These are phyloP conservation scores for Pithys albifrons DNA, from an alignment of 2,113 vertebrate genomes.

Conservation along the genomic window DNA sequence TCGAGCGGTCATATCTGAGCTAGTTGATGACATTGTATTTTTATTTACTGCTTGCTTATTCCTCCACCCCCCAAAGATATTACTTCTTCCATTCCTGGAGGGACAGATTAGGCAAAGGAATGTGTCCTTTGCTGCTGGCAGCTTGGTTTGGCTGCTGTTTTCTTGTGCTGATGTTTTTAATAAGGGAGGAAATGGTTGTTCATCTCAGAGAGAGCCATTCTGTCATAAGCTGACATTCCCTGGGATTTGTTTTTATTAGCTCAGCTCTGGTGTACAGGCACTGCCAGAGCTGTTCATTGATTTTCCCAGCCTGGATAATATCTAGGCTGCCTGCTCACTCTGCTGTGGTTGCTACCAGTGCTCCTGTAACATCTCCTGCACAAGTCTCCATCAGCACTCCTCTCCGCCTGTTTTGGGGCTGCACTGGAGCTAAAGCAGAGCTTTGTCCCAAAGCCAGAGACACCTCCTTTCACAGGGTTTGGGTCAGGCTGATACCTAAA, in stretches of 20 bases:
- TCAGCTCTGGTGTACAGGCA: neutral
- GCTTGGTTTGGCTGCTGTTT: conserved; percentile 31
- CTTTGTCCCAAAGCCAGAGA: neutral
- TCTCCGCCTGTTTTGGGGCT: neutral
- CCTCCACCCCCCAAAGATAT: neutral
- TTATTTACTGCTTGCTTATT: conserved; percentile 52
- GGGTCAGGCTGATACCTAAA: neutral
- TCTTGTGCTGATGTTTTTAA: conserved; percentile 60
- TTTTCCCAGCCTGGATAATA: conserved; percentile 30
- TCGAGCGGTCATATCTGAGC: neutral
- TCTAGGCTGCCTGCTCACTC: neutral
- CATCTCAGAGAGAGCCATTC: conserved; percentile 27
- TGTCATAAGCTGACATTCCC: conserved; percentile 46
- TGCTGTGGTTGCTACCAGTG: neutral
- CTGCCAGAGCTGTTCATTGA: conserved; percentile 25
- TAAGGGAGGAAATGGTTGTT: conserved; percentile 48
- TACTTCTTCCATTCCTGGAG: conserved; percentile 35
- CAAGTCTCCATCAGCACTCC: neutral
- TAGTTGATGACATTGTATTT: neutral
- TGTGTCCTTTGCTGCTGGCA: conserved; percentile 48
- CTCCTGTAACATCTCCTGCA: neutral
- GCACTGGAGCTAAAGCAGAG: neutral
- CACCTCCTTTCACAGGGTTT: neutral
- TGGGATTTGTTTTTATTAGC: conserved; percentile 65
- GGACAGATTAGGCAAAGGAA: conserved; percentile 54